Evolutionary conservation across 2,797 vertebrate species (phyloP).

Genomic region (Melanitta fusca): DNA sequence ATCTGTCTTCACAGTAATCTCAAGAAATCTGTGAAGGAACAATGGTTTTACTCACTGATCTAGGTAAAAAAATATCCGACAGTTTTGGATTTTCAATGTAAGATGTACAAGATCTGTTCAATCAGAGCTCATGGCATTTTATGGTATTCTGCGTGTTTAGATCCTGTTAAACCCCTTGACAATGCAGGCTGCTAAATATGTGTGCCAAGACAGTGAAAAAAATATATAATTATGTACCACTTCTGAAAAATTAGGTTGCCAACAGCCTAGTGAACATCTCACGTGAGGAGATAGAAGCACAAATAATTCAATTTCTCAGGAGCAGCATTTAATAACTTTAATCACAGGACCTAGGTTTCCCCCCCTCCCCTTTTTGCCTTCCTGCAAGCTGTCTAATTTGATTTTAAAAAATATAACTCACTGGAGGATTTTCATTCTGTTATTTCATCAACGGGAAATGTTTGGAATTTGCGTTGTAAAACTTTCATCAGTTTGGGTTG

Average conservation of each 20-base stretch:
- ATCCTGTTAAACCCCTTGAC: not conserved
- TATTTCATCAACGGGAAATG: conserved; percentile 54
- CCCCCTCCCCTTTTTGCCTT: not conserved
- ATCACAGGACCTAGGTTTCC: not conserved
- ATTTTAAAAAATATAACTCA: not conserved
- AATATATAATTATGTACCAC: not conserved
- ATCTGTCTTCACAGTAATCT: not conserved
- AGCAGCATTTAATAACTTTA: not conserved
- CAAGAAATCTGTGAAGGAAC: not conserved
- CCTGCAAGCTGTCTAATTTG: not conserved
- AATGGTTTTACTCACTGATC: not conserved
- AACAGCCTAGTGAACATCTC: not conserved
- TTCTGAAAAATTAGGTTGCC: not conserved
- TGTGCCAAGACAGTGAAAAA: not conserved
- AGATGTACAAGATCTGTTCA: not conserved
- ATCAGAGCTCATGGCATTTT: not conserved
- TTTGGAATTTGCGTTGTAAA: conserved; percentile 60
- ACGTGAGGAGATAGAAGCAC: not conserved
- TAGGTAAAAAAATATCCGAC: not conserved
- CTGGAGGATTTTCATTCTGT: not conserved
- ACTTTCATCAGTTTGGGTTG: conserved; percentile 37
- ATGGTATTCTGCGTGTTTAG: not conserved
- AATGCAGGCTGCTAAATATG: not conserved
- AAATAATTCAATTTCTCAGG: not conserved
- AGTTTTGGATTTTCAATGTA: not conserved